phyloP scores from a whole-genome alignment of 92 coral and sea anemone genomes.

The Epizoanthus scotinus region DNA sequence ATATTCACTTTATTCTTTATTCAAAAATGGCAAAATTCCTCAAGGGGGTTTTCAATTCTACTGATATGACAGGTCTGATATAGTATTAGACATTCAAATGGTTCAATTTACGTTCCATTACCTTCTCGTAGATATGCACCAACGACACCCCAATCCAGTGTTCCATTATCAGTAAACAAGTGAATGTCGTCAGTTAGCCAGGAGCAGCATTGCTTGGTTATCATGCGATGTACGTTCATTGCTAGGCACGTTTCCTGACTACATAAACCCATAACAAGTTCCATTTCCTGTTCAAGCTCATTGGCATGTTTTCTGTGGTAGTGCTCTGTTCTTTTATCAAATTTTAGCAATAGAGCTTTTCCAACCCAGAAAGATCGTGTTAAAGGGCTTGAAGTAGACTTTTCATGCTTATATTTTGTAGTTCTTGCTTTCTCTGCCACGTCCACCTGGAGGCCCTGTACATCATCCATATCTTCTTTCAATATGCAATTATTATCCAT shows the following conservation, averaged over 20 bases:
- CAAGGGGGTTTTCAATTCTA: too few species aligned
- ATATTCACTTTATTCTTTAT: too few species aligned
- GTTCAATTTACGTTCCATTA: too few species aligned
- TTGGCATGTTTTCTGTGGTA: neutral
- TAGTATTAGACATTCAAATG: too few species aligned
- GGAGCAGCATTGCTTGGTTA: neutral
- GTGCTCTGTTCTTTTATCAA: neutral
- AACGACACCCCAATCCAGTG: conserved; percentile 12
- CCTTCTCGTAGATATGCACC: conserved; percentile 13
- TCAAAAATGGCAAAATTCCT: too few species aligned
- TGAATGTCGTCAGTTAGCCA: neutral
- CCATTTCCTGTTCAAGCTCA: conserved; percentile 7
- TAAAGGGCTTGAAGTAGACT: neutral
- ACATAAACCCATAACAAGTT: neutral
- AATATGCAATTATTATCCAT: too few species aligned
- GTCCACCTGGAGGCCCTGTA: neutral
- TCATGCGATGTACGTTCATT: conserved; percentile 19
- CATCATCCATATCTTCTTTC: neutral
- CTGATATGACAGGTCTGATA: too few species aligned
- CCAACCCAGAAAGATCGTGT: conserved; percentile 50
- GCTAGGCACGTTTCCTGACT: conserved; percentile 19
- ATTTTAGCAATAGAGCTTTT: conserved; percentile 13
- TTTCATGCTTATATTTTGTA: neutral
- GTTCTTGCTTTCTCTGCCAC: neutral
- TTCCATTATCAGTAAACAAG: conserved; percentile 1